A percentile compares a stretch with the other conserved stretches of the same genome.
These are phyloP conservation scores for Hexactinellida sp. DNA, from an alignment of 37 sponge, comb jelly and placozoan genomes.

Conservation along the genomic window DNA sequence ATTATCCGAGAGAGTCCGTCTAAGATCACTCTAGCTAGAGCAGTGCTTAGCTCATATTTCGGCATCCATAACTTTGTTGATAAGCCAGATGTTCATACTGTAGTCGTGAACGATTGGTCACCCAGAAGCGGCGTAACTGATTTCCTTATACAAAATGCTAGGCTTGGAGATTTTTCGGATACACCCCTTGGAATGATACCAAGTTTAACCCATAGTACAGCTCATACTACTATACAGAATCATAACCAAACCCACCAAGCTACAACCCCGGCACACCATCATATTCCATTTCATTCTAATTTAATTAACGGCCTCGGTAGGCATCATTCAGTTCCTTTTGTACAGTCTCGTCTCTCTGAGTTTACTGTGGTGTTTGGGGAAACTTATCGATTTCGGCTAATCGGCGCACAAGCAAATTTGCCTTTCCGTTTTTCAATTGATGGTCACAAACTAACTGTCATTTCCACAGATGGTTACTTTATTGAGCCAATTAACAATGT, in stretches of 20 bases:
- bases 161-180: neutral
- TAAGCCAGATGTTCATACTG: constrained; percentile 33
- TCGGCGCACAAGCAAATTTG: constrained; percentile 48
- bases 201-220: neutral
- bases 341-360: constrained; percentile 17
- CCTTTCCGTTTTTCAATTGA: constrained; percentile 51
- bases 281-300: constrained; percentile 42
- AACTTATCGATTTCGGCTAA: constrained; percentile 48
- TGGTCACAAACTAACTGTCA: constrained; percentile 48
- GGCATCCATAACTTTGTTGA: constrained; percentile 21
- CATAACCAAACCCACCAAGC: neutral
- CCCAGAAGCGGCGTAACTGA: neutral
- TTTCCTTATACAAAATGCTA: neutral
- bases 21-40: neutral
- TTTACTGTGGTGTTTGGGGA: constrained; percentile 40
- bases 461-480: constrained; percentile 51
- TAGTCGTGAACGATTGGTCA: constrained; percentile 41
- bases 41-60: neutral
- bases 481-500: constrained; percentile 36
- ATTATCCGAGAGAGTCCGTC: neutral
- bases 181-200: neutral
- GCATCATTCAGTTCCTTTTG: constrained; percentile 24
- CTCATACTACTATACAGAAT: neutral
- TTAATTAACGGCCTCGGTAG: constrained; percentile 56
- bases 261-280: too few relatives aligned